A percentile compares a stretch with the other conserved stretches of the same genome.
These are phyloP conservation scores for Drosophila mayaguana DNA, from an alignment of 2,888 invertebrate species.

Conservation along the genomic window DNA sequence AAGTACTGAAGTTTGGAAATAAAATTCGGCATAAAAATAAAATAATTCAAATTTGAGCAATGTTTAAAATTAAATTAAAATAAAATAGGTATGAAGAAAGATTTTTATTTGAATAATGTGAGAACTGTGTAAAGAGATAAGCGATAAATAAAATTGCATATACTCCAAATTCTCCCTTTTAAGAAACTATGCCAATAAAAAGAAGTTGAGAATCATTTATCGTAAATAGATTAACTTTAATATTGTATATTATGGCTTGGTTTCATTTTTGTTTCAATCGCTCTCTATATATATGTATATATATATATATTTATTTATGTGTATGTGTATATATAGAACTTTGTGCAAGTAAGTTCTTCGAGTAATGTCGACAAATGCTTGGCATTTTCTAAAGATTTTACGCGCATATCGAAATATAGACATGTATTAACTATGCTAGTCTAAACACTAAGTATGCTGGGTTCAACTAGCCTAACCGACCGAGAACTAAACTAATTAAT, in stretches of 20 bases:
- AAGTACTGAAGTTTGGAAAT: too few relatives aligned
- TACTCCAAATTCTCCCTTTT: not conserved
- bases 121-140: too few relatives aligned
- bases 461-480: conserved; percentile 31
- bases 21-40: too few relatives aligned
- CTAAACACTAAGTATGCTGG: conserved; percentile 36
- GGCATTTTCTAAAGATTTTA: conserved; percentile 58
- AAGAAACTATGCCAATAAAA: not conserved
- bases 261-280: conserved; percentile 51
- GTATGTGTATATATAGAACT: conserved; percentile 24
- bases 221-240: conserved; percentile 64
- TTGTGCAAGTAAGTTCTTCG: conserved; percentile 7
- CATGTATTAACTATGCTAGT: conserved; percentile 47
- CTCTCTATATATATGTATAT: conserved; percentile 8
- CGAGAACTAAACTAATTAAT: conserved; percentile 48
- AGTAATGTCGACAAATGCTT: conserved; percentile 62
- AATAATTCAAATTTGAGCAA: too few relatives aligned
- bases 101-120: too few relatives aligned
- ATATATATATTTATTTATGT: not conserved
- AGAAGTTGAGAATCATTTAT: not conserved
- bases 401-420: conserved; percentile 62
- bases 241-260: conserved; percentile 73
- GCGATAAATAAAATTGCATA: too few relatives aligned
- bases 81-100: too few relatives aligned
- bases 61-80: too few relatives aligned